These are phyloP conservation scores for Dendrolimus punctatus DNA, from an alignment of 1,140 invertebrate genomes.

Conservation along the genomic window DNA sequence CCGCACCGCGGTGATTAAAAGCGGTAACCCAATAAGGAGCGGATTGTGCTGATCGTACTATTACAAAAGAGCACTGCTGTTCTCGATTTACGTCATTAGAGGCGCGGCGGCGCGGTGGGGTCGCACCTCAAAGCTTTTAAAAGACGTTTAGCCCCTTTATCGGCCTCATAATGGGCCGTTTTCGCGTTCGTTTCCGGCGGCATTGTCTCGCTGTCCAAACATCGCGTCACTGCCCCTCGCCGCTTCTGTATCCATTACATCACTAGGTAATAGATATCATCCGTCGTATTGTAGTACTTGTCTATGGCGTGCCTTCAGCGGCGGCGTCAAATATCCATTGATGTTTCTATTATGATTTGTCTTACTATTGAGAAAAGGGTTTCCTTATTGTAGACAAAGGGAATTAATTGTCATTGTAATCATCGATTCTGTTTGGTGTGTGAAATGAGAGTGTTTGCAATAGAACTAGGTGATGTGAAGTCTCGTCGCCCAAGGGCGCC, in stretches of 20 bases:
- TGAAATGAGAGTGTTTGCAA: no score
- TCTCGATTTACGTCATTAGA: slow-evolving; percentile 58
- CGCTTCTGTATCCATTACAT: slow-evolving; percentile 6
- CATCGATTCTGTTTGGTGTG: no score
- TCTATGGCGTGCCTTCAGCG: no score
- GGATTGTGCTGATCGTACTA: slow-evolving; percentile 44
- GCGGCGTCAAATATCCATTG: no score
- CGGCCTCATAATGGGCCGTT: slow-evolving; percentile 19
- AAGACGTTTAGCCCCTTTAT: slow-evolving; percentile 23
- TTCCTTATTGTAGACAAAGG: no score
- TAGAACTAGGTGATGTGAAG: no score
- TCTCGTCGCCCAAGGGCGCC: no score
- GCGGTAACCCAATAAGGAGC: slow-evolving; percentile 55
- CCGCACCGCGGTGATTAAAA: slow-evolving; percentile 53
- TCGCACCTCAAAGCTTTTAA: slow-evolving; percentile 29
- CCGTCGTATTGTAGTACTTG: no score
- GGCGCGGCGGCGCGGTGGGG: slow-evolving; percentile 8
- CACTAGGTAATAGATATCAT: neutral
- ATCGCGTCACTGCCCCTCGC: slow-evolving; percentile 11
- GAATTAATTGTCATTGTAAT: no score
- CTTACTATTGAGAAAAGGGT: no score
- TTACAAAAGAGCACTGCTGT: slow-evolving; percentile 43
- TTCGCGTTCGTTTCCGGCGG: slow-evolving; percentile 22
- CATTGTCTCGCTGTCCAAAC: slow-evolving; percentile 51
- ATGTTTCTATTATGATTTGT: no score